phyloP scores from a whole-genome alignment of 1,140 invertebrate genomes.

The Zaprionus gabonicus region DNA sequence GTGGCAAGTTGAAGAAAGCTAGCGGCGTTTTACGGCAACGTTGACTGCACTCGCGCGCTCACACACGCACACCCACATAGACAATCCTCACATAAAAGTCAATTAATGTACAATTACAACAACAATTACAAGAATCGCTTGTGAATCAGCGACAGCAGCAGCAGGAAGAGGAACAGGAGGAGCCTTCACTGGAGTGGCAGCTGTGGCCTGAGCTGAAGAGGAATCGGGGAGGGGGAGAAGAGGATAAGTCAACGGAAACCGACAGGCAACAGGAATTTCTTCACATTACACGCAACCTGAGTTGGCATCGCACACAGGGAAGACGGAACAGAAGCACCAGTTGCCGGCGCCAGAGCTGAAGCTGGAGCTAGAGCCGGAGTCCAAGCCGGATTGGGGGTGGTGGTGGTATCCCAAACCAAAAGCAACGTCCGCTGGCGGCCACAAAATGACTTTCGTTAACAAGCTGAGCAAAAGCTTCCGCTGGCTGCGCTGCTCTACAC shows the following conservation, averaged over 20 bases:
- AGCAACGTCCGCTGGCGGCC: constrained; percentile 35
- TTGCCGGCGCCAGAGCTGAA: constrained; percentile 12
- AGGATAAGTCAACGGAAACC: constrained; percentile 42
- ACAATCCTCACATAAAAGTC: constrained; percentile 67
- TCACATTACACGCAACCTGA: constrained; percentile 76
- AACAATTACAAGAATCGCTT: constrained; percentile 46
- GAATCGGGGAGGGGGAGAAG: background rate
- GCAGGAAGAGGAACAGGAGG: constrained; percentile 31
- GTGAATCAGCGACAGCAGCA: constrained; percentile 37
- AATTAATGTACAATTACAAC: constrained; percentile 81
- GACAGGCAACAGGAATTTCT: constrained; percentile 59
- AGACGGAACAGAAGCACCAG: no score
- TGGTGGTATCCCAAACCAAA: constrained; percentile 5
- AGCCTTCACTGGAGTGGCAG: constrained; percentile 7
- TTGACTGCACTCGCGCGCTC: constrained; percentile 4
- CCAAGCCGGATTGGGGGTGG: constrained; percentile 6
- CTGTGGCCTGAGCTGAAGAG: constrained; percentile 16
- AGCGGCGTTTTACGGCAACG: constrained; percentile 14
- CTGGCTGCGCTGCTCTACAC: constrained; percentile 82
- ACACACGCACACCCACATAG: background rate
- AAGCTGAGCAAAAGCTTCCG: constrained; percentile 84
- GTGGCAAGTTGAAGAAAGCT: constrained; percentile 25
- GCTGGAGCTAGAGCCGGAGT: constrained; percentile 24
- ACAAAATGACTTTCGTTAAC: constrained; percentile 83
- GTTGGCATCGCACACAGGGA: constrained; percentile 18